Base-by-base conservation (phyloP, 1,140 invertebrate species). In the Brachionus plicatilis region DNA sequence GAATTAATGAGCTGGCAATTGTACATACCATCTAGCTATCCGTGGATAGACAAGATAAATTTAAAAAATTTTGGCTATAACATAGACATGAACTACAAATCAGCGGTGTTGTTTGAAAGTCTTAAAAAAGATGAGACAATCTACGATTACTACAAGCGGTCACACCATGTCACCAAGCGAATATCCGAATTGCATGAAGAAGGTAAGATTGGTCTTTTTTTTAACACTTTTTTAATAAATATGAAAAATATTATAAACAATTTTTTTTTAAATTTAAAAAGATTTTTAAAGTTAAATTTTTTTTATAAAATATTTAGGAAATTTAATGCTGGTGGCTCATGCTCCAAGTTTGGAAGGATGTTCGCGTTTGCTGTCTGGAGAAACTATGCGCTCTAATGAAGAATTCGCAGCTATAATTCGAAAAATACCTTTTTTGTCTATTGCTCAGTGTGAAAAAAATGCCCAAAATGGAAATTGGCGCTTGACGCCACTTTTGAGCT, bases 401-500 rank as follows among this genome's bases (percentile, higher is more conserved):
- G 79, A 82, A 47, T 82, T 82, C 27, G 20, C 43, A 3, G n/a
- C 37, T 11, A 82, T 82, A 12, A 47, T 56, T 43, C 17, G 79
- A 1, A 43, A 45, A 37, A 68, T 82, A 43, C 79, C 79, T 56
- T 82, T 82, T 82, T 65, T 82, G 6, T 82, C 79, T 11, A 82
- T 82, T n/a, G 79, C 79, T 66, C 79, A 82, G 24, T 82, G 79
- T 68, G 79, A 82, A 68, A 82, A 68, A 68, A 56, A 82, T 65
- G 45, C 20, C n/a, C 20, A 27, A 50, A 47, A 17, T 50, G 72
- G 72, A 5, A 47, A 27, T 27, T 76, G 72, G 72, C 41, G 43
- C 12, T 27, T 76, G 33, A 76, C 45, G 27, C 72, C 72, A 3
- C 33, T 76, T 27, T 33, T 76, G 12, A 76, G 43, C 24, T 47